Evolutionary conservation across 2,113 vertebrate species (phyloP), one percentile per base, ranked within the genome.

Genomic region (Connochaetes taurinus): DNA sequence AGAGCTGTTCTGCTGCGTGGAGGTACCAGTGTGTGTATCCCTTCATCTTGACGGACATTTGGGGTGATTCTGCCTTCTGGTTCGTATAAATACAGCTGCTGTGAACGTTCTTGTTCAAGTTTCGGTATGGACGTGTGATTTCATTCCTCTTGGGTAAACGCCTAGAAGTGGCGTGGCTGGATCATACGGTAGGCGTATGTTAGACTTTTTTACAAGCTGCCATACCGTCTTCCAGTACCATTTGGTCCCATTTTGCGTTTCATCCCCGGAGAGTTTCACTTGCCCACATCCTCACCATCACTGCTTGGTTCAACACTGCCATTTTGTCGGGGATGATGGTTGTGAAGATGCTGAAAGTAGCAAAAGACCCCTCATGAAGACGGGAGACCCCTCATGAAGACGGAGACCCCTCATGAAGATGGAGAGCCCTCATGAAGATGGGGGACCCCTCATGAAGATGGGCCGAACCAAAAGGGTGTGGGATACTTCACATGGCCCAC

Each of bases 131-230:
- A 25, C 10, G 25, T 0, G 1, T 8, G 58, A 25, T 27, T 25
- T 33, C 6, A 4, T 80, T 84, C 84, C 40, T 80, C 87, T 43
- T 2, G 15, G 45, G 23, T 13, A 23, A 88, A 17, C 12, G 36
- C 85, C 80, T 33, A 9, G 21, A 13, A 7, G 23, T 36, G 19
- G 29, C 9, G 36, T 21, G 83, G 25, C 50, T 33, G 29, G 31
- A 14, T 40, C 64, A 0, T 14, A 1, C 0, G 47, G 31, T 11
- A 6, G 29, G 43, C 29, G 0, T 13, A 2, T 25, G 78, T 52
- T 27, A 15, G 47, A 43, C 9, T 14, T 31, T 57, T 27, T 36
- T 10, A 91, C 58, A 87, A 43, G 47, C 74, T 21, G 33, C 52
- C 2, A 2, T 25, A 7, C 64, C 40, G 12, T 71, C 50, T 86